Conservation (phyloP, 2,113 vertebrate species). For the Capra hircus region DNA sequence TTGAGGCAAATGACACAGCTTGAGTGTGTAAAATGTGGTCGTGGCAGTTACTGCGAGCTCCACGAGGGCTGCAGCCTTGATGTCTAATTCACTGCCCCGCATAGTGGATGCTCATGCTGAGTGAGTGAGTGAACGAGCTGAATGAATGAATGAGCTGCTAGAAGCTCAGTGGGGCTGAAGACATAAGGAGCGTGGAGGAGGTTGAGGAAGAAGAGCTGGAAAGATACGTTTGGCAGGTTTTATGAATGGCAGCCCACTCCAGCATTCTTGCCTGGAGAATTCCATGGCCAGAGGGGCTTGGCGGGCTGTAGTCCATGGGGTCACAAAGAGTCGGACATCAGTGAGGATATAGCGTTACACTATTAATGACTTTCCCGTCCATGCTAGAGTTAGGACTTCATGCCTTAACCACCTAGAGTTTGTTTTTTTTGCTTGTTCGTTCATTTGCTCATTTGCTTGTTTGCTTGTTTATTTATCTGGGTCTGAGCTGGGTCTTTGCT, state of each 20-base stretch:
- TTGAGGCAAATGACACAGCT: not conserved
- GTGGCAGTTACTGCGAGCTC: not conserved
- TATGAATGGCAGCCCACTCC: not conserved
- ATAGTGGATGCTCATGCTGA: not conserved
- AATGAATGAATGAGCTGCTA: not conserved
- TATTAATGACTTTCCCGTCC: not conserved
- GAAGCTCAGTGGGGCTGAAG: not conserved
- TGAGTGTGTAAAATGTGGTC: too few relatives aligned
- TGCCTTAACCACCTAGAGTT: not conserved
- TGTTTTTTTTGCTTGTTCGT: not conserved
- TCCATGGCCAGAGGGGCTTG: not conserved
- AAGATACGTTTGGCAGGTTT: not conserved
- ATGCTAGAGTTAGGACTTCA: not conserved
- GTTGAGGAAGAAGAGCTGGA: not conserved
- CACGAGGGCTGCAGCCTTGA: rapidly evolving
- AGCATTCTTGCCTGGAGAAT: not conserved
- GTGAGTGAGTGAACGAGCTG: not conserved
- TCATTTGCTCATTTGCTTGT: not conserved
- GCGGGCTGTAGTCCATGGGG: not conserved
- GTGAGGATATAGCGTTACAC: not conserved
- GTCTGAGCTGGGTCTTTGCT: not conserved
- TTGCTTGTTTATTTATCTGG: not conserved
- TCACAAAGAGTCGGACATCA: not conserved
- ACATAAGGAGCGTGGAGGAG: rapidly evolving
- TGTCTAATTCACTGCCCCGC: not conserved